Conservation (phyloP, 2,888 invertebrate genomes). For the Cosmopolites sordidus region DNA sequence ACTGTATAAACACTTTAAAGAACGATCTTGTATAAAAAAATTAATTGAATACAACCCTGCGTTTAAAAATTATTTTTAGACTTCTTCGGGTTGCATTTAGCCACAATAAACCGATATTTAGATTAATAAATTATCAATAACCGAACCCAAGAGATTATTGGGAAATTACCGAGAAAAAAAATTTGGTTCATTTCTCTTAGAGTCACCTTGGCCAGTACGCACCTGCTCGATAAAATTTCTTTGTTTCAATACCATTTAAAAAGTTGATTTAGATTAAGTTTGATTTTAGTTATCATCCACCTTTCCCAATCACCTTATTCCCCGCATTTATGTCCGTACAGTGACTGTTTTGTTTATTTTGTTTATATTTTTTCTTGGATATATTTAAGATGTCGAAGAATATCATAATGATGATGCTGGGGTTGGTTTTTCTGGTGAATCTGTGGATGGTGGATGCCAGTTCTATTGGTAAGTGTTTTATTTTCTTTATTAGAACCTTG, state of each 20-base stretch:
- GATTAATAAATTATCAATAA: background rate
- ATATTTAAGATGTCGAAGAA: slow-evolving; percentile 1
- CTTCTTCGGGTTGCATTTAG: no score
- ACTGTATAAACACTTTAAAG: no score
- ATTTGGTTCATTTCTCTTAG: background rate
- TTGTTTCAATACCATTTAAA: slow-evolving; percentile 25
- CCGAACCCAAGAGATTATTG: background rate
- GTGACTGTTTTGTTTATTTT: no score
- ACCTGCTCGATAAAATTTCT: slow-evolving; percentile 20
- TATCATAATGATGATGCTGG: background rate
- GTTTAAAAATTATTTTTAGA: no score
- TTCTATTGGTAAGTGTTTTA: slow-evolving; percentile 19
- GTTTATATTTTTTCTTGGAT: no score
- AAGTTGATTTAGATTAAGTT: slow-evolving; percentile 19
- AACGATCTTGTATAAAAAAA: no score
- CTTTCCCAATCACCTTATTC: no score
- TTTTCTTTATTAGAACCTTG: no score
- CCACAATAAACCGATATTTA: no score
- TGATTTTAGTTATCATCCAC: background rate
- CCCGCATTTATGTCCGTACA: no score
- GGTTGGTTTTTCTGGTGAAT: slow-evolving; percentile 8
- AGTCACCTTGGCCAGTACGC: slow-evolving; percentile 16
- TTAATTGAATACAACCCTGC: no score
- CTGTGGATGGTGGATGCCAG: slow-evolving; percentile 14
- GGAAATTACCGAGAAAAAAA: background rate